A percentile compares a stretch with the other conserved stretches of the same genome.
Evolutionary conservation across 1,140 invertebrate species (phyloP).

Genomic region (Drosophila burlai): DNA sequence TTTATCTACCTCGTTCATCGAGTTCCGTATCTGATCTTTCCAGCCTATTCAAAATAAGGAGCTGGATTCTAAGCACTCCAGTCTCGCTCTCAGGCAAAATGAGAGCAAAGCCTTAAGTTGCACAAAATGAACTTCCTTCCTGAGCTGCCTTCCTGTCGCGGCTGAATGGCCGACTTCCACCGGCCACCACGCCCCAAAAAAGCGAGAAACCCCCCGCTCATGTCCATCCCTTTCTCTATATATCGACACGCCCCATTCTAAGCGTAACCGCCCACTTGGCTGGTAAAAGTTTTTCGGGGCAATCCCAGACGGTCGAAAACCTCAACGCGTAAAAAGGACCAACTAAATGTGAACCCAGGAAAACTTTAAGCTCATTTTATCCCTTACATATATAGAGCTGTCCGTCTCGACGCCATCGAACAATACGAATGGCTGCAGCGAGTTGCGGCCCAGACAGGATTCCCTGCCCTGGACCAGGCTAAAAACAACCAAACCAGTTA

Average conservation of each 20-base stretch:
- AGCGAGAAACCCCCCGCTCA: neutral
- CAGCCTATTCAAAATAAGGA: constrained; percentile 34
- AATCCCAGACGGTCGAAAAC: constrained; percentile 53
- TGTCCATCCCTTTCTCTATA: neutral
- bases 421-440: constrained; percentile 54
- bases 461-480: constrained; percentile 28
- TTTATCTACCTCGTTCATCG: constrained; percentile 19
- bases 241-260: constrained; percentile 20
- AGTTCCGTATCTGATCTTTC: constrained; percentile 46
- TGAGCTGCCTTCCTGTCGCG: constrained; percentile 58
- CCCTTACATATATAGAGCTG: constrained; percentile 47
- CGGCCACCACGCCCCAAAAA: constrained; percentile 2
- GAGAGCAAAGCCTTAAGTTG: constrained; percentile 65
- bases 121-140: constrained; percentile 79
- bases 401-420: constrained; percentile 63
- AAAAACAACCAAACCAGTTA: constrained; percentile 73
- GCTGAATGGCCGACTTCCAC: constrained; percentile 51
- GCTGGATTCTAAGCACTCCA: neutral
- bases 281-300: constrained; percentile 42
- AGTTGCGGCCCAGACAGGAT: constrained; percentile 44
- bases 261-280: constrained; percentile 38
- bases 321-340: constrained; percentile 41
- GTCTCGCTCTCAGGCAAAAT: constrained; percentile 17
- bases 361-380: constrained; percentile 71
- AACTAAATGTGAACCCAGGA: constrained; percentile 25